Base-by-base conservation (phyloP, 2,113 vertebrate species). In the Gyps fulvus region DNA sequence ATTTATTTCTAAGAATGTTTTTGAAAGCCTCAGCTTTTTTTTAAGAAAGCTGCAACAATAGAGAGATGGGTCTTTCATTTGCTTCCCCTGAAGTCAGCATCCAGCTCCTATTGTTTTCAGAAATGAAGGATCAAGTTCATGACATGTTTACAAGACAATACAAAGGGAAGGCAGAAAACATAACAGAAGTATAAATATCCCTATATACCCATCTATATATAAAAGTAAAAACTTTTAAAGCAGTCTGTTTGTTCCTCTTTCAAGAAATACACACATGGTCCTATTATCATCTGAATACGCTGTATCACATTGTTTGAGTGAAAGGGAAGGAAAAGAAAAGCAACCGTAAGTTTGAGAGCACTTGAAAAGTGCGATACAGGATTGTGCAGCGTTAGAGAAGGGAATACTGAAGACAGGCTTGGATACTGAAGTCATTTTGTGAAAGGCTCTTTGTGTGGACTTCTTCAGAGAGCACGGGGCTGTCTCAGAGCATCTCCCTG, bases 101-200 rank as follows among this genome's bases (percentile, higher is more conserved):
- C 16, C 69, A 93, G 20, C 9, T 90, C 55, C 91, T 82, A 96
- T 89, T 95, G 89, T 97, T 97, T 92, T 84, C 43, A 49, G 29
- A 92, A 97, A 71, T 38, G 47, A 93, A 95, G 55, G 49, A 91
- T 82, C 72, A 72, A 72, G 43, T 89, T 83, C 77, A 65, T 87
- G 57, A 91, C 27, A 34, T 79, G 92, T 95, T 97, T 96, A 94
- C 80, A 93, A 79, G 69, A 93, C 43, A 94, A 49, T 52, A 93
- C 55, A 96, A 95, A 93, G 26, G 73, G n/a, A 95, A 92, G 91
- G 36, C 19, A 78, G 80, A 95, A 96, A 96, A 79, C 36, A 92
- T 81, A 91, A 93, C 85, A 87, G 59, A 94, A 77, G 29, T 84
- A 96, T 92, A 93, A 95, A 95, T 92, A 95, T 87, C 57, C 91